A percentile compares a stretch with the other conserved stretches of the same genome.
Evolutionary conservation across 2,888 invertebrate species (phyloP).

Genomic region (Eristalinus sepulchralis): DNA sequence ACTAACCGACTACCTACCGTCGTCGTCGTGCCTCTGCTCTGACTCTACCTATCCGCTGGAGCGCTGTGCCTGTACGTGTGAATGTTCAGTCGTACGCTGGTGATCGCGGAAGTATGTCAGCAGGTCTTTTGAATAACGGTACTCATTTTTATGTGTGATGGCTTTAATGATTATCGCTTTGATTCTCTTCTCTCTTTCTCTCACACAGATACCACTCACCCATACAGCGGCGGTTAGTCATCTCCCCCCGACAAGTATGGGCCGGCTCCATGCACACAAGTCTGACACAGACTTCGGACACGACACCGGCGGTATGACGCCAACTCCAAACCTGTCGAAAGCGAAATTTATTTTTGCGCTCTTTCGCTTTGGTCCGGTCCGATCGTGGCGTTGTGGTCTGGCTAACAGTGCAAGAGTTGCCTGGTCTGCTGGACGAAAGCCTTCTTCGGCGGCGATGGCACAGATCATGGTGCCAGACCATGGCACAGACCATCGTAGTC

Average conservation of each 20-base stretch:
- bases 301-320: constrained; percentile 53
- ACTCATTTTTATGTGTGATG: constrained; percentile 74
- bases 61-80: background rate
- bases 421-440: constrained; percentile 61
- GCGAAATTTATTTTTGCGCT: constrained; percentile 77
- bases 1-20: background rate
- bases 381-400: background rate
- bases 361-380: constrained; percentile 16
- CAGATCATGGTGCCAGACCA: no score
- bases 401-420: constrained; percentile 12
- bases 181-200: constrained; percentile 55
- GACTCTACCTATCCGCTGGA: constrained; percentile 19
- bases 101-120: constrained; percentile 81
- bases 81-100: constrained; percentile 65
- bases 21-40: constrained; percentile 46
- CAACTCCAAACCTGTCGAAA: constrained; percentile 79
- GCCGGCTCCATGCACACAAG: constrained; percentile 29
- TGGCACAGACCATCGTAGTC: background rate
- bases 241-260: background rate
- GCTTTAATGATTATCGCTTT: constrained; percentile 71
- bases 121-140: constrained; percentile 81
- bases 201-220: constrained; percentile 57
- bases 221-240: background rate
- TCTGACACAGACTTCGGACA: constrained; percentile 60
- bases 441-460: background rate